A percentile compares a stretch with the other conserved stretches of the same genome.
Evolutionary conservation across 1,140 invertebrate genomes (phyloP).

Genomic region (Trachymyrmex septentrionalis): DNA sequence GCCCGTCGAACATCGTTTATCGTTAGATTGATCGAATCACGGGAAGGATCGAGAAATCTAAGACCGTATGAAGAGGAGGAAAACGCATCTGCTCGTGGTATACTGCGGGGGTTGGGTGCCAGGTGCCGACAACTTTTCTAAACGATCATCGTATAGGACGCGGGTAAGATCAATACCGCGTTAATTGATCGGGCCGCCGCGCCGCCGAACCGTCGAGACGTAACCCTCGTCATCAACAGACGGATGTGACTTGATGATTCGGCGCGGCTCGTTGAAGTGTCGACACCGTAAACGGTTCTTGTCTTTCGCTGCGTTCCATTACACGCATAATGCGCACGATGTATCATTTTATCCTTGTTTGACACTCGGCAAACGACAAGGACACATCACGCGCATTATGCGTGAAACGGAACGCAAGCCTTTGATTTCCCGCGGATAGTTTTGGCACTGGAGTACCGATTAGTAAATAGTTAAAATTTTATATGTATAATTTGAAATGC

Average conservation of each 20-base stretch:
- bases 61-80: conserved; percentile 52
- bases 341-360: no score
- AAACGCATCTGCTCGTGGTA: conserved; percentile 69
- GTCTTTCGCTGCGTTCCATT: background rate
- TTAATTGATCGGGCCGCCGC: conserved; percentile 74
- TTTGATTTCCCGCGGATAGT: conserved; percentile 10
- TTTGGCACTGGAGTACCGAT: background rate
- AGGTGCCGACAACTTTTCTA: conserved; percentile 80
- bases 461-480: background rate
- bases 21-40: conserved; percentile 58
- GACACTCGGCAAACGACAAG: no score
- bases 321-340: no score
- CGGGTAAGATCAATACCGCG: conserved; percentile 72
- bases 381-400: no score
- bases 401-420: no score
- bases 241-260: conserved; percentile 66
- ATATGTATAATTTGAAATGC: background rate
- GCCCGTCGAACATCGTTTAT: conserved; percentile 51
- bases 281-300: conserved; percentile 36
- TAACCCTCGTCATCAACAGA: conserved; percentile 62
- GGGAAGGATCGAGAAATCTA: conserved; percentile 73
- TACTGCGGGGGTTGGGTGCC: conserved; percentile 81
- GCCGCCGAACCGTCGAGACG: conserved; percentile 48
- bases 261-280: conserved; percentile 63
- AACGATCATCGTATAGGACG: conserved; percentile 64